Evolutionary conservation across 2,888 invertebrate genomes (phyloP), one percentile per base, ranked within the genome.

Genomic region (Eilema caniola): DNA sequence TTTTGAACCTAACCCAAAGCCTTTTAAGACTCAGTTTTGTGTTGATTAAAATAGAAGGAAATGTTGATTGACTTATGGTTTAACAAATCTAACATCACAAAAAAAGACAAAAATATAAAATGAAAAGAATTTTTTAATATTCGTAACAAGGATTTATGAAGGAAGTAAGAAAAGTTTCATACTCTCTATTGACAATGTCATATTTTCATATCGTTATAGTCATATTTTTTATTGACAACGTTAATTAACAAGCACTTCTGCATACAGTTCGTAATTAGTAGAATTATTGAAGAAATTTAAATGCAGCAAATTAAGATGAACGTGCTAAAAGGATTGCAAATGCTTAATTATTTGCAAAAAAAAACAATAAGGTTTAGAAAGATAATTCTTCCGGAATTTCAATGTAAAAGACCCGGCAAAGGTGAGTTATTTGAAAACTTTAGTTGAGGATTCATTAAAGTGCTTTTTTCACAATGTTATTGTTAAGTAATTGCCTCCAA

Each of bases 351-450:
- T 24, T 41, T 3, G 24, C 37, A 3, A 16, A 8, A 33, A 62
- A 37, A 41, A 24, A n/a, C n/a, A 62, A 24, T 10, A 23, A 23
- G 12, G 20, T 41, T 62, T 53, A 10, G 20, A 41, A 37, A 37
- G 12, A 24, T 24, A 24, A 24, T 62, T 41, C 37, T 24, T 7
- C 23, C 23, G 24, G 16, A 62, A 62, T 62, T 37, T 62, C 24
- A 23, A 62, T 62, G 16, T 33, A 33, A 37, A 62, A 37, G 23
- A 62, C n/a, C 11, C 31, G 31, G 31, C 14, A 25, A 33, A 37
- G 23, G 23, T 62, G 62, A 33, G 23, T 33, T 33, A 62, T 37
- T 62, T 62, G 31, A 61, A 61, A 33, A 61, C n/a, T 31, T 61
- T 1, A 61, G 33, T 3, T n/a, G n/a, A 33, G n/a, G 23, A 61